A percentile compares a stretch with the other conserved stretches of the same genome.
Evolutionary conservation across 1,140 invertebrate genomes (phyloP).

Genomic region (Anastrepha ludens): DNA sequence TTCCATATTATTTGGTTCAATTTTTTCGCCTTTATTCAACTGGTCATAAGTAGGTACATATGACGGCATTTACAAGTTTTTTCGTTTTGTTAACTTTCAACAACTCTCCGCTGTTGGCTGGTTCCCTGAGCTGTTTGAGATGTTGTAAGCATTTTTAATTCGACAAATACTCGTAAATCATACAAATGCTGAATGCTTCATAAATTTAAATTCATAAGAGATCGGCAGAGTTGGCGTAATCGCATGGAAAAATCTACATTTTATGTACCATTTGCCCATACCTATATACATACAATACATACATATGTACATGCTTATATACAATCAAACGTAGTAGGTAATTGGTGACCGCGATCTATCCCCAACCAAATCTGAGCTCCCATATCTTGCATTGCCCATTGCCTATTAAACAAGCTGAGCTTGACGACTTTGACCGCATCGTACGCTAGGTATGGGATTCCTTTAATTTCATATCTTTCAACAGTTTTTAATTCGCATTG

Average conservation of each 20-base stretch:
- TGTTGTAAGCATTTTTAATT: background rate
- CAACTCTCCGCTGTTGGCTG: too few species aligned
- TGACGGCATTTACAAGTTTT: too few species aligned
- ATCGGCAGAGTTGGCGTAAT: background rate
- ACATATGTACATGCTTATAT: background rate
- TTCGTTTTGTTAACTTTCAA: too few species aligned
- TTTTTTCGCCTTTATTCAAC: too few species aligned
- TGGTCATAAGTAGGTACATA: too few species aligned
- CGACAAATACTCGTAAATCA: conserved; percentile 68
- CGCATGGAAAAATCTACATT: background rate
- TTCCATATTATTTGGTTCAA: too few species aligned
- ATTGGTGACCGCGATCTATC: background rate
- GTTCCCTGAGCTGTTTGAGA: too few species aligned
- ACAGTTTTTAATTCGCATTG: background rate
- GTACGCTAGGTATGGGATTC: background rate
- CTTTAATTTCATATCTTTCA: background rate
- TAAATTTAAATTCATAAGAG: conserved; percentile 30
- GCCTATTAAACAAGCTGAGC: background rate
- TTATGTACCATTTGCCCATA: background rate
- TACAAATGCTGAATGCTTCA: conserved; percentile 61
- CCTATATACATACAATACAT: too few species aligned
- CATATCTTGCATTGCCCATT: background rate
- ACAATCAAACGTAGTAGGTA: background rate
- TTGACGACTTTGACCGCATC: too few species aligned
- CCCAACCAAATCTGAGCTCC: background rate